Evolutionary conservation across 1,140 invertebrate genomes (phyloP).

Genomic region (Anastrepha ludens): DNA sequence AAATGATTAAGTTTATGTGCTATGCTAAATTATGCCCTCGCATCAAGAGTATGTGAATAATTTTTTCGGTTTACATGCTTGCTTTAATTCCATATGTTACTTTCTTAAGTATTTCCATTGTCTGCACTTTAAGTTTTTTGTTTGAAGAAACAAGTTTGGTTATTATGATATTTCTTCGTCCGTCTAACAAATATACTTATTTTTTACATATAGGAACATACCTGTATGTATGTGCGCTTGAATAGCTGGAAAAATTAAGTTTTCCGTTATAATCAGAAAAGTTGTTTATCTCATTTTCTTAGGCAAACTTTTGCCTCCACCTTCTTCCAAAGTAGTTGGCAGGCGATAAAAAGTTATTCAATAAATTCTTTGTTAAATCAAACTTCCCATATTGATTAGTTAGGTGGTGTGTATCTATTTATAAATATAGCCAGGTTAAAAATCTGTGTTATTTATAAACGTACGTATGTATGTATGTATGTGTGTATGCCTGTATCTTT

Average conservation of each 20-base stretch:
- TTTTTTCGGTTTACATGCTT: too few species aligned
- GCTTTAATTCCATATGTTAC: too few species aligned
- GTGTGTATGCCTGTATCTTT: background rate
- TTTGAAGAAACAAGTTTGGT: background rate
- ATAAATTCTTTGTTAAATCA: conserved; percentile 61
- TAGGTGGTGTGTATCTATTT: background rate
- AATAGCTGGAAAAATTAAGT: background rate
- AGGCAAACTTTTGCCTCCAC: background rate
- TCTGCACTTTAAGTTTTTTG: background rate
- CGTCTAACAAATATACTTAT: background rate
- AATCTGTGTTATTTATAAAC: too few species aligned
- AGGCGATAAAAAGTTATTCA: conserved; percentile 73
- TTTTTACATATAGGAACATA: background rate
- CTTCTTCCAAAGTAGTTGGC: background rate
- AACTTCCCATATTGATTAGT: conserved; percentile 24
- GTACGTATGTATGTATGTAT: background rate
- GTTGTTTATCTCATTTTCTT: conserved; percentile 36
- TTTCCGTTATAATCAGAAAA: conserved; percentile 37
- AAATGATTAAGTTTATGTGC: too few species aligned
- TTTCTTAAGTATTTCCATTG: too few species aligned
- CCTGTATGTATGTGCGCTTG: background rate
- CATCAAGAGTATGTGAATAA: too few species aligned
- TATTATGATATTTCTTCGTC: background rate
- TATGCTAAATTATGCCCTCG: too few species aligned
- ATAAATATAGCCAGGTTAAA: too few species aligned